These are phyloP conservation scores for Cygnus olor DNA, from an alignment of 2,797 vertebrate species.

Conservation along the genomic window DNA sequence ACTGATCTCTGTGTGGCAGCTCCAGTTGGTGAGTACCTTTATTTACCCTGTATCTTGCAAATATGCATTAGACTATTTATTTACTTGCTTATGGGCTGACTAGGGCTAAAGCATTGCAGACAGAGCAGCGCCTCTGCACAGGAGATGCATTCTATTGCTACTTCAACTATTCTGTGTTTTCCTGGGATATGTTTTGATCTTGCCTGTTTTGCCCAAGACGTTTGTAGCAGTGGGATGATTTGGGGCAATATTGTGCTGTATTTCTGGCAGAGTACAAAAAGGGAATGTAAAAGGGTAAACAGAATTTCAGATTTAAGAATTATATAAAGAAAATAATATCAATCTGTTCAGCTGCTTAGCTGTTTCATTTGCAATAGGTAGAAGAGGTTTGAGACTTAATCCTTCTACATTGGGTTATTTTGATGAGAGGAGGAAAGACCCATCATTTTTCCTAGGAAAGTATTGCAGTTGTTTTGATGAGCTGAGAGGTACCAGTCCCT, in stretches of 20 bases:
- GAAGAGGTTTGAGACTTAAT: neutral
- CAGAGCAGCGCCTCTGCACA: neutral
- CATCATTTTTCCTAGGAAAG: neutral
- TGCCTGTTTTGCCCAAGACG: neutral
- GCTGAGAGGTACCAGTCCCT: neutral
- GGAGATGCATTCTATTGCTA: neutral
- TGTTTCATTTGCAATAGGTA: conserved; percentile 49
- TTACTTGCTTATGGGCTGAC: neutral
- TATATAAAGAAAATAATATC: neutral
- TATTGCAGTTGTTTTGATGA: neutral
- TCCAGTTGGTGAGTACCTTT: neutral
- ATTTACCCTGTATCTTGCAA: no score
- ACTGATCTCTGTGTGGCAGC: neutral
- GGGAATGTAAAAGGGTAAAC: neutral
- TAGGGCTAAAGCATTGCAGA: neutral
- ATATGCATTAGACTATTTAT: neutral
- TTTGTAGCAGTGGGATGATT: neutral
- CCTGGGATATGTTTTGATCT: neutral
- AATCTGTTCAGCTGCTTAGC: neutral
- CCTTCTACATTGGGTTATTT: neutral
- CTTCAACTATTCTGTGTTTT: neutral
- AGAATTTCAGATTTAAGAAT: neutral
- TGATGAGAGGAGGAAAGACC: neutral
- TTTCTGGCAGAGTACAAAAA: neutral
- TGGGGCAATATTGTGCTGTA: neutral